These are phyloP conservation scores for Caenorhabditis briggsae DNA, from an alignment of 1,140 invertebrate species.

Conservation along the genomic window DNA sequence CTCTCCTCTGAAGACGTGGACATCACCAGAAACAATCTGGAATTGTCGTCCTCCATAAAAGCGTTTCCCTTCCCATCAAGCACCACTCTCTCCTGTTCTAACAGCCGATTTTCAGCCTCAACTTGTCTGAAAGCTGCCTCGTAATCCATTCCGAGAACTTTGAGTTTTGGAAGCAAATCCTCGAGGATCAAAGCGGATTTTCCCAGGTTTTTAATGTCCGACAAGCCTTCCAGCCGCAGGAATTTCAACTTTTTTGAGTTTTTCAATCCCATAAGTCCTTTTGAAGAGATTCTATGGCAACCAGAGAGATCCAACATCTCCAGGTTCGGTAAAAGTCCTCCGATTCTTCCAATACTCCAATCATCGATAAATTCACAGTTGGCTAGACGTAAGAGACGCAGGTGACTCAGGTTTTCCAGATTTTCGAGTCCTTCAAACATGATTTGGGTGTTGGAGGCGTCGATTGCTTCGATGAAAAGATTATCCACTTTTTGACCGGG, in stretches of 20 bases:
- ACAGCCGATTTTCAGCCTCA: conserved; percentile 71
- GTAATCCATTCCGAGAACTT: conserved; percentile 78
- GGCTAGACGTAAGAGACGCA: conserved; percentile 83
- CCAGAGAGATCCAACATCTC: conserved; percentile 85
- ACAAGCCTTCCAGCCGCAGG: conserved; percentile 77
- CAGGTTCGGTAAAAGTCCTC: conserved; percentile 81
- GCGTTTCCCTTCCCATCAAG: conserved; percentile 76
- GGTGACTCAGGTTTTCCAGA: conserved; percentile 79
- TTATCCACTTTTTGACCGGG: conserved; percentile 79
- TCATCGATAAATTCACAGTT: conserved; percentile 84
- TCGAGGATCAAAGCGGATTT: conserved; percentile 78
- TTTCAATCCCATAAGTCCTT: conserved; percentile 82
- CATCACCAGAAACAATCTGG: conserved; percentile 68
- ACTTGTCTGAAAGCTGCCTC: conserved; percentile 68
- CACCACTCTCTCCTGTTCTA: conserved; percentile 70
- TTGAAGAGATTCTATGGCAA: conserved; percentile 82
- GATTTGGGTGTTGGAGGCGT: conserved; percentile 82
- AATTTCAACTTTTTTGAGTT: conserved; percentile 80
- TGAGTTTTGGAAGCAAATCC: conserved; percentile 78
- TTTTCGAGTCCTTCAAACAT: conserved; percentile 82
- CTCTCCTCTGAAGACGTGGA: conserved; percentile 69
- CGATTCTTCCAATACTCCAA: conserved; percentile 84
- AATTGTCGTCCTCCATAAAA: conserved; percentile 76
- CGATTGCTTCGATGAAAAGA: conserved; percentile 83
- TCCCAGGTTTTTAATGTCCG: conserved; percentile 71